These are phyloP conservation scores for Porites lobata DNA, from an alignment of 92 coral and sea anemone species.

Conservation along the genomic window DNA sequence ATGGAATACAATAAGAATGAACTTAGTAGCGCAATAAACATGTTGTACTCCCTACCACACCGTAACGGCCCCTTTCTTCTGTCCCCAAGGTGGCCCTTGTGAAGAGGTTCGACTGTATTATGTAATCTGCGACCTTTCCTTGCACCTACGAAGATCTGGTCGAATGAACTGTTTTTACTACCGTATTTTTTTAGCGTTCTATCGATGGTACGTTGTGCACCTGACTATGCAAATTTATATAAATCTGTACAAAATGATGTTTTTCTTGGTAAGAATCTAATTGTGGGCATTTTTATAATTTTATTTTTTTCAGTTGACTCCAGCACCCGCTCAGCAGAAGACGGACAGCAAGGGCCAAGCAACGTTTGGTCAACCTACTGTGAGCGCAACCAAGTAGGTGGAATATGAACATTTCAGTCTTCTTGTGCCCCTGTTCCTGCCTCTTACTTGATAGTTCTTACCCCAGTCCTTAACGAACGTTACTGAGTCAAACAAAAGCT, in stretches of 20 bases:
- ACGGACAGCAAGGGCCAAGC: slow-evolving; percentile 90
- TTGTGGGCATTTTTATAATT: neutral
- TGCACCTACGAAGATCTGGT: no score
- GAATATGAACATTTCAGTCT: neutral
- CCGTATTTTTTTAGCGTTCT: no score
- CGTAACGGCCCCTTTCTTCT: no score
- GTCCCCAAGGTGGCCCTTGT: no score
- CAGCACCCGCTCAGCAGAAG: slow-evolving; percentile 80
- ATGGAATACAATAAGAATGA: no score
- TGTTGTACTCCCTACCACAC: no score
- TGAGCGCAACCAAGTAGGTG: slow-evolving; percentile 84
- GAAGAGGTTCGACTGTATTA: no score
- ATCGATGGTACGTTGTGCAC: no score
- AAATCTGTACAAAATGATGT: neutral
- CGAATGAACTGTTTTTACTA: no score
- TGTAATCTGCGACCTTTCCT: no score
- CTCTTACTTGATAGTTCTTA: neutral
- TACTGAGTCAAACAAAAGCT: neutral
- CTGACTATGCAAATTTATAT: no score
- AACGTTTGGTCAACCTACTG: slow-evolving; percentile 78
- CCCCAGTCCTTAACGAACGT: neutral
- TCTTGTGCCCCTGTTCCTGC: neutral
- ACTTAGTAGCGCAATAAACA: no score
- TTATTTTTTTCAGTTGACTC: slow-evolving; percentile 72
- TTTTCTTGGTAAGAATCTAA: neutral